These are phyloP conservation scores for Drosophila funebris DNA, from an alignment of 1,140 invertebrate genomes.

Conservation along the genomic window DNA sequence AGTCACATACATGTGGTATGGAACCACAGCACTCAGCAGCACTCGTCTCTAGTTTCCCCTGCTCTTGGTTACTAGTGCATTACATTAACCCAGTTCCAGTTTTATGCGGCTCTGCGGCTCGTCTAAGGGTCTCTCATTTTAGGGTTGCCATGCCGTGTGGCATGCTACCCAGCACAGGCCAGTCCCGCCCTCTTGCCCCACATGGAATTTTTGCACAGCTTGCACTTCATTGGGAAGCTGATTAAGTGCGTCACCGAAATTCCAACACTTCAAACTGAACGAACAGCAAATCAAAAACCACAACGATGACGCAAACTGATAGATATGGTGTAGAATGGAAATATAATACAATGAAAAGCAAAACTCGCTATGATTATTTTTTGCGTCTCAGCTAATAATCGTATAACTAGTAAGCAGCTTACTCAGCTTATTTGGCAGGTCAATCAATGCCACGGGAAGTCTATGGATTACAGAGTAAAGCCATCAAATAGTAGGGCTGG, in stretches of 20 bases:
- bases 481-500: conserved; percentile 10
- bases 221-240: conserved; percentile 26
- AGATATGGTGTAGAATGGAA: conserved; percentile 34
- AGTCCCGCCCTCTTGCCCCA: conserved; percentile 1
- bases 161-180: not conserved
- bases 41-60: conserved; percentile 8
- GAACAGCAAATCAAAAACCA: conserved; percentile 11
- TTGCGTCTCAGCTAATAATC: conserved; percentile 60
- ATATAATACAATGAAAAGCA: conserved; percentile 31
- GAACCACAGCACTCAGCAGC: conserved; percentile 27
- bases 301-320: conserved; percentile 43
- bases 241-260: conserved; percentile 66
- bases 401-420: conserved; percentile 9
- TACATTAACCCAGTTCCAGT: conserved; percentile 76
- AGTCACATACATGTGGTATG: conserved; percentile 21
- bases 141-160: conserved; percentile 13
- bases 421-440: conserved; percentile 11
- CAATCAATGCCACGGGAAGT: conserved; percentile 42
- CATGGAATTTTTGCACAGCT: conserved; percentile 16
- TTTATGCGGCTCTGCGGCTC: conserved; percentile 16
- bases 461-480: conserved; percentile 34
- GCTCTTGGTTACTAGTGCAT: conserved; percentile 53
- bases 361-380: conserved; percentile 60
- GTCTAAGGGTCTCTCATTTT: conserved; percentile 23
- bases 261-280: conserved; percentile 47